Evolutionary conservation across 2,888 invertebrate genomes (phyloP), one percentile per base, ranked within the genome.

Genomic region (Hoplodrina ambigua): DNA sequence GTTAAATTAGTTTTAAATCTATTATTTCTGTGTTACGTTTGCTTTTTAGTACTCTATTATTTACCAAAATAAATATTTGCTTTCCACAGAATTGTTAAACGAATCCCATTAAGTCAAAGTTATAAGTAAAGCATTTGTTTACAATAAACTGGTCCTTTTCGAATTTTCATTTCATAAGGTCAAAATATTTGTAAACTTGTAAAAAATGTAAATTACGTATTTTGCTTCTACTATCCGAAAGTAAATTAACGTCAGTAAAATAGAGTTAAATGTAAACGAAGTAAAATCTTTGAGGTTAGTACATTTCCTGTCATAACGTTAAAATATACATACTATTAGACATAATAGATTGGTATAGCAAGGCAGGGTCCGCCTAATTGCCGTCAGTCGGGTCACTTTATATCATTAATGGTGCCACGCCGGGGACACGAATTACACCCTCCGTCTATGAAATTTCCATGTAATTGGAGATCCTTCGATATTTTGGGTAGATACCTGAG

Each of bases 371-470:
- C 64, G 49, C 71, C 77, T 80, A 78, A 74, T 81, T 78, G 80
- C 78, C 74, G 72, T 61, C 78, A 75, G 81, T 78, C 71, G 83
- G 82, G 85, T 82, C 86, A 82, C 85, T 83, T 90, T 86, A 89
- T 87, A 87, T 87, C 87, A 87, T 90, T 90, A 89, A 91, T 86
- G 85, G 76, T 82, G 64, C 66, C 79, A 69, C 78, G 85, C 75
- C 67, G 55, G 84, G 80, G 82, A 75, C 80, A 80, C 77, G 84
- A 85, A 88, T 85, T 85, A 85, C 83, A 65, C 80, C 73, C 69
- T 66, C 78, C 79, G 84, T 85, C 86, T 87, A 88, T 90, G 87
- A 92, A 92, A 91, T 92, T 90, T 89, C 88, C 87, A 91, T 91
- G 88, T 90, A 90, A 92, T 91, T 91, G 88, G 85, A 87, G 89